These are phyloP conservation scores for Hofmannophila pseudospretella DNA, from an alignment of 2,888 invertebrate genomes.

Conservation along the genomic window DNA sequence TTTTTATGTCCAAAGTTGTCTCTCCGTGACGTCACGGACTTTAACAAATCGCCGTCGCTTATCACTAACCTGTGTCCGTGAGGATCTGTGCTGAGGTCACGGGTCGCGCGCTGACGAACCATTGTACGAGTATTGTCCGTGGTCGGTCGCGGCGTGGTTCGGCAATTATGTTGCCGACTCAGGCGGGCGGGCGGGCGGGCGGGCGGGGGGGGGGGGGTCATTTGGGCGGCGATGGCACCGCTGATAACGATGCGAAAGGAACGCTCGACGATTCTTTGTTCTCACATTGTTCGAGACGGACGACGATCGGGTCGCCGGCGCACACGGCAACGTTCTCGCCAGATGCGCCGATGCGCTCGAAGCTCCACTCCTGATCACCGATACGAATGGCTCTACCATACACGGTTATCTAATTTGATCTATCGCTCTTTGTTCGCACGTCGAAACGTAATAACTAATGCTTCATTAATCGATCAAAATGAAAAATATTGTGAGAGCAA, in stretches of 20 bases:
- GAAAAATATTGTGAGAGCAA: too few species aligned
- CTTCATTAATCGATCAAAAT: too few species aligned
- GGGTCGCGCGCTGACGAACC: slow-evolving; percentile 16
- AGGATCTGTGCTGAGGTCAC: neutral
- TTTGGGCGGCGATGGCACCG: neutral
- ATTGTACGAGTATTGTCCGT: slow-evolving; percentile 14
- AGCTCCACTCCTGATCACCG: neutral
- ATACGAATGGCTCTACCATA: neutral
- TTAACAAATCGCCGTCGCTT: neutral
- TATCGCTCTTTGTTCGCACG: neutral
- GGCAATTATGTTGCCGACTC: slow-evolving; percentile 17
- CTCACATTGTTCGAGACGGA: slow-evolving; percentile 4
- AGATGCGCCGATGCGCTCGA: neutral
- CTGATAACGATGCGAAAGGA: neutral
- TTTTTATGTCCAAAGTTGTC: too few species aligned
- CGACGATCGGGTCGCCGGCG: neutral
- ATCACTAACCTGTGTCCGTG: neutral
- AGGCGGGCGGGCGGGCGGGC: neutral
- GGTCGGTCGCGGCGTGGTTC: slow-evolving; percentile 2
- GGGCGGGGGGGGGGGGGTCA: neutral
- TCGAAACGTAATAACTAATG: too few species aligned
- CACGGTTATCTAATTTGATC: too few species aligned
- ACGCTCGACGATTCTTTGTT: slow-evolving; percentile 6
- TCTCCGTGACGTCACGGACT: too few species aligned
- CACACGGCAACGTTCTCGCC: neutral